Evolutionary conservation across 2,113 vertebrate genomes (phyloP), one percentile per base, ranked within the genome.

Genomic region (Phylloscopus trochilus): DNA sequence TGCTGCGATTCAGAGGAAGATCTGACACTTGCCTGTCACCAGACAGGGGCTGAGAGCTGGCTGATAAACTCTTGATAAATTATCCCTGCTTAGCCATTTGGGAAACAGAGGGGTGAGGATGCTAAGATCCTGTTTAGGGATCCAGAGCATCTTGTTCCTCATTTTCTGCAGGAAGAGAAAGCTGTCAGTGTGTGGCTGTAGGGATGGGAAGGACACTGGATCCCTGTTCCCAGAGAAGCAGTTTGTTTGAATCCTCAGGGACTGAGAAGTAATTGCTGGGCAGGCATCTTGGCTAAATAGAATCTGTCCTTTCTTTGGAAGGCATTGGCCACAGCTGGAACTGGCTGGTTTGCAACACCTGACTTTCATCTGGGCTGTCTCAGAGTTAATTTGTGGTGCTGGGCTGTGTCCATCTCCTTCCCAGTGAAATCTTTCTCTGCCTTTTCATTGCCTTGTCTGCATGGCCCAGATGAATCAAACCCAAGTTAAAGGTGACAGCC

Each of bases 21-120:
- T 81, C 52, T 96, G 94, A 69, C 68, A 30, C 70, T 89, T 70
- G 41, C 13, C 87, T 85, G 66, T 75, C 74, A 52, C 72, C 92
- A 89, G 44, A 15, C 44, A 41, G n/a, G 20, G 73, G 41, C 66
- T 87, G 60, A 39, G 79, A 87, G 52, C 81, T 69, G 77, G 28
- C 79, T 91, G 44, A 83, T 87, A 49, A 92, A 74, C 18, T 64
- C 53, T 56, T 70, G 62, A 76, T 49, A 37, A 90, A 77, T 93
- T 26, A 69, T n/a, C 68, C 59, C 59, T 77, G 22, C 74, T 69
- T 24, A 58, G 64, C 89, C 67, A 41, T 80, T 64, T 92, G 72
- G 78, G 72, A 80, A 92, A 31, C 26, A 1, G 22, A 49, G 53
- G 56, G 63, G 15, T 72, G 70, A 83, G 89, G 53, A 24, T 51